These are phyloP conservation scores for Onychomys torridus DNA, from an alignment of 2,797 vertebrate species.

Conservation along the genomic window DNA sequence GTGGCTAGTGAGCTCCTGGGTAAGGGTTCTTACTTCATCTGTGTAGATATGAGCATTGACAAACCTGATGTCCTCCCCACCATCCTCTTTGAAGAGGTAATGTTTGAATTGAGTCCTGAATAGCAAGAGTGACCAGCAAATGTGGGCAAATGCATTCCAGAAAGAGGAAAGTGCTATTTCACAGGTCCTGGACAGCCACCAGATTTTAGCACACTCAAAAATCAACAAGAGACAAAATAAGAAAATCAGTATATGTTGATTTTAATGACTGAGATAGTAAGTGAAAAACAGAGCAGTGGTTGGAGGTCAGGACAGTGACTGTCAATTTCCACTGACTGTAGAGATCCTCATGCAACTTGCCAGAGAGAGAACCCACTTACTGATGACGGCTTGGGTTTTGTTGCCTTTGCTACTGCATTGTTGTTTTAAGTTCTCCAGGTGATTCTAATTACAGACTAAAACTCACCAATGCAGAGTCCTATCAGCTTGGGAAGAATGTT, in stretches of 20 bases:
- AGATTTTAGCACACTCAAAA: background rate
- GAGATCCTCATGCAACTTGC: background rate
- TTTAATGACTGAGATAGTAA: background rate
- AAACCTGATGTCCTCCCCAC: background rate
- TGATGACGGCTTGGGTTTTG: background rate
- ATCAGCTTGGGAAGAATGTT: background rate
- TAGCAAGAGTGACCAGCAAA: background rate
- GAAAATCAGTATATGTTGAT: background rate
- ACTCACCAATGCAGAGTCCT: background rate
- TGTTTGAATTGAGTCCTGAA: background rate
- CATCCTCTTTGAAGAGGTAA: background rate
- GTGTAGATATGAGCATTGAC: background rate
- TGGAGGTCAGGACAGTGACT: background rate
- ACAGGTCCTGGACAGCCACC: background rate
- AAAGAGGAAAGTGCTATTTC: background rate
- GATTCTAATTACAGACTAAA: slow-evolving; percentile 39
- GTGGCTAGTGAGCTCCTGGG: background rate
- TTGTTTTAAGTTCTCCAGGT: slow-evolving; percentile 21
- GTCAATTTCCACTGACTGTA: fast-evolving
- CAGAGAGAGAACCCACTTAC: background rate
- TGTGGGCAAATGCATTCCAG: background rate
- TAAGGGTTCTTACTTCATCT: background rate
- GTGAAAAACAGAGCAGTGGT: background rate
- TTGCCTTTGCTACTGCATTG: background rate
- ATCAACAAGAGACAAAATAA: background rate